phyloP scores from a whole-genome alignment of 92 coral and sea anemone genomes.

The Bergia puertoricense region DNA sequence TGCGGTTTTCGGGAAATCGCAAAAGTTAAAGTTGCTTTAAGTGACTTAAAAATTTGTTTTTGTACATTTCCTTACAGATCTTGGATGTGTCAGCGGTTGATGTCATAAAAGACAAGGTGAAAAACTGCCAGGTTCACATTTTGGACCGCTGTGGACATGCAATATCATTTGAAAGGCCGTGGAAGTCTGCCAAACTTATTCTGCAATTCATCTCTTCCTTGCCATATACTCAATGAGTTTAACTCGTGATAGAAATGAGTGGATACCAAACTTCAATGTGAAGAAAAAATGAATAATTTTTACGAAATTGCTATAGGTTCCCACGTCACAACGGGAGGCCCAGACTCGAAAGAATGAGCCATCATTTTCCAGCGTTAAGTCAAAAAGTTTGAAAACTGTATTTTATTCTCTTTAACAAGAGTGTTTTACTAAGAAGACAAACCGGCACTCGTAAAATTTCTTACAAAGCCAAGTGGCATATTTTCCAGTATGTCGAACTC shows the following conservation, averaged over 20 bases:
- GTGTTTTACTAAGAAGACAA: no score
- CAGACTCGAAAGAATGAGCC: no score
- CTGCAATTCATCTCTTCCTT: conserved; percentile 64
- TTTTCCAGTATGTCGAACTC: no score
- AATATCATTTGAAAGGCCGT: conserved; percentile 81
- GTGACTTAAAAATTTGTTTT: neutral
- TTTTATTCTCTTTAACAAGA: no score
- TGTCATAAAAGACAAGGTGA: conserved; percentile 78
- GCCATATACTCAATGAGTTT: conserved; percentile 11
- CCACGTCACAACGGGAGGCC: no score
- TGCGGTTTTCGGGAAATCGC: no score
- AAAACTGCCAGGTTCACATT: conserved; percentile 73
- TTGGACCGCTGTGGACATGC: conserved; percentile 95
- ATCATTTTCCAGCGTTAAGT: no score
- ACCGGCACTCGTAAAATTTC: no score
- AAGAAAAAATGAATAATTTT: no score
- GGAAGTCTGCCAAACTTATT: conserved; percentile 81
- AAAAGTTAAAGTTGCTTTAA: neutral
- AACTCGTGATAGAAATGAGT: neutral
- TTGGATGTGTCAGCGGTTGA: conserved; percentile 85
- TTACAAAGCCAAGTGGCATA: no score
- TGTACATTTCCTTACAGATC: conserved; percentile 51
- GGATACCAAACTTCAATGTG: neutral
- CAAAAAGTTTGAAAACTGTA: no score
- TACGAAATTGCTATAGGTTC: neutral